Evolutionary conservation across 1,140 invertebrate genomes (phyloP).

Genomic region (Spodoptera litura): DNA sequence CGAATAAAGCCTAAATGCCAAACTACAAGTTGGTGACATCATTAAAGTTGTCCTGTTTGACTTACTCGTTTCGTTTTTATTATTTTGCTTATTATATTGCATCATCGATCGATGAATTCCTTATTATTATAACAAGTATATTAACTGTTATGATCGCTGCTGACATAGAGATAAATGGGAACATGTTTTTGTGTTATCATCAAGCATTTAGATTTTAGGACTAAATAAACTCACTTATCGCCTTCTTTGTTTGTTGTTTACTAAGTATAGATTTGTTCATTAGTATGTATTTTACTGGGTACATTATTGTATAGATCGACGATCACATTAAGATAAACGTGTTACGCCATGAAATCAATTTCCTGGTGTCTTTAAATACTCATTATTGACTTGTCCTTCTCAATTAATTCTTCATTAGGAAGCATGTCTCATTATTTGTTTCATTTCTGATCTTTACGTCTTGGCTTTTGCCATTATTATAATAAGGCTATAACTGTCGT

Average conservation of each 20-base stretch:
- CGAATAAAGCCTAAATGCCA: constrained; percentile 14
- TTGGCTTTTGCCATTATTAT: not conserved
- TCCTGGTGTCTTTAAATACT: constrained; percentile 17
- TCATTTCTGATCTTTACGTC: not conserved
- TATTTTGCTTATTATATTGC: constrained; percentile 14
- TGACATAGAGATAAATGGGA: constrained; percentile 24
- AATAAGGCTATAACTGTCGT: not conserved
- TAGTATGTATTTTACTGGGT: not conserved
- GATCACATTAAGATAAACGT: constrained; percentile 22
- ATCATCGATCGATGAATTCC: constrained; percentile 10
- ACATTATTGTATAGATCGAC: not conserved
- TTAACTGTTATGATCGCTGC: not conserved
- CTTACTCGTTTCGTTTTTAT: constrained; percentile 11
- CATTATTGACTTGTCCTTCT: not conserved
- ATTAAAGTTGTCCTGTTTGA: constrained; percentile 30
- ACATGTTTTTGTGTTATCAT: constrained; percentile 25
- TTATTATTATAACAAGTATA: not conserved
- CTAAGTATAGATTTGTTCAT: constrained; percentile 9
- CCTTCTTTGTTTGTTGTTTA: constrained; percentile 23
- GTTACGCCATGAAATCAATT: constrained; percentile 10
- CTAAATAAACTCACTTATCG: constrained; percentile 30
- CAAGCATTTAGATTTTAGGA: constrained; percentile 35
- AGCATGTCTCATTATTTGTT: constrained; percentile 13
- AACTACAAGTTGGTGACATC: constrained; percentile 33
- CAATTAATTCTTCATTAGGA: constrained; percentile 1